These are phyloP conservation scores for Microctonus aethiopoides DNA, from an alignment of 2,888 invertebrate genomes.

Conservation along the genomic window DNA sequence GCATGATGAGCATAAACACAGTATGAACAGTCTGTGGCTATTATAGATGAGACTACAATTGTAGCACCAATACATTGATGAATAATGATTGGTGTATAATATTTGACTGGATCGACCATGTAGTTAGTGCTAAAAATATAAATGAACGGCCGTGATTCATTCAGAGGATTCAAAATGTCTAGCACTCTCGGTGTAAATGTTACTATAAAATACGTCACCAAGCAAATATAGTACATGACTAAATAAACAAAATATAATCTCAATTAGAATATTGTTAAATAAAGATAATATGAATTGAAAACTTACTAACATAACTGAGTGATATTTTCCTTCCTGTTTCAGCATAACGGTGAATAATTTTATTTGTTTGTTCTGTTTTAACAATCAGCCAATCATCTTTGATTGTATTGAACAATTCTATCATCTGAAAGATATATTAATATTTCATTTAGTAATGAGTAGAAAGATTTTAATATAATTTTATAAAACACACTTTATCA, in stretches of 20 bases:
- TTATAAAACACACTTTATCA: background rate
- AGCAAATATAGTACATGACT: slow-evolving; percentile 7
- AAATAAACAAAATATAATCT: slow-evolving; percentile 3
- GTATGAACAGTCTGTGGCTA: slow-evolving; percentile 33
- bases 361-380: background rate
- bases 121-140: slow-evolving; percentile 39
- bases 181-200: slow-evolving; percentile 35
- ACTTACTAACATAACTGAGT: background rate
- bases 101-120: slow-evolving; percentile 41
- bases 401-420: background rate
- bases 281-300: background rate
- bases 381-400: background rate
- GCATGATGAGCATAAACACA: slow-evolving; percentile 36
- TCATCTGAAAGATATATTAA: slow-evolving; percentile 6
- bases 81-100: slow-evolving; percentile 36
- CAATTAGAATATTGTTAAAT: background rate
- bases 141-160: slow-evolving; percentile 37
- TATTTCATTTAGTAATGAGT: no score
- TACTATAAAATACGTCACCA: slow-evolving; percentile 12
- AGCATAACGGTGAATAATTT: background rate
- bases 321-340: background rate
- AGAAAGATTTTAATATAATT: no score
- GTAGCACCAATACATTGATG: slow-evolving; percentile 21
- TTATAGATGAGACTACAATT: slow-evolving; percentile 24
- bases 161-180: slow-evolving; percentile 38